phyloP scores from a whole-genome alignment of 2,113 vertebrate genomes.

The Amia ocellicauda region DNA sequence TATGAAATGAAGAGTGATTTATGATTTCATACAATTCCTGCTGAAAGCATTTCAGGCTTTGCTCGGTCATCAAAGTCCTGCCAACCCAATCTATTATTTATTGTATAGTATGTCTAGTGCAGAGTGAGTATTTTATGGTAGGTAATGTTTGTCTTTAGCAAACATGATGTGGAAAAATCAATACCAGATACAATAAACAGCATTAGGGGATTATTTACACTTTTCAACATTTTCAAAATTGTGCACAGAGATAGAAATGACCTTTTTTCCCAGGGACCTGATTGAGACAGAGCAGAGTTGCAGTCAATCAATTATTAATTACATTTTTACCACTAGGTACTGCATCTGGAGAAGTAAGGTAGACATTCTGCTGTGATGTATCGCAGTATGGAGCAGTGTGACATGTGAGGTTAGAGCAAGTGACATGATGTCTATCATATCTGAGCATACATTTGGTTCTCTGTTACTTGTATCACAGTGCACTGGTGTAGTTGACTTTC shows the following conservation, averaged over 20 bases:
- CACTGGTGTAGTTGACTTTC: neutral
- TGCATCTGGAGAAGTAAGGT: neutral
- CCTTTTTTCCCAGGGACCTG: slow-evolving; percentile 14
- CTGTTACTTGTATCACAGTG: no score
- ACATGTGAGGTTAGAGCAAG: neutral
- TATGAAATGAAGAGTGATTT: slow-evolving; percentile 81
- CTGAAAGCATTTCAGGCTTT: slow-evolving; percentile 76
- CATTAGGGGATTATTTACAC: slow-evolving; percentile 47
- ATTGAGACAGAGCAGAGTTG: slow-evolving; percentile 28
- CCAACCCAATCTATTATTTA: slow-evolving; percentile 77
- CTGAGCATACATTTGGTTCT: neutral
- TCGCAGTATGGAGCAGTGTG: neutral
- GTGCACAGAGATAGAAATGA: slow-evolving; percentile 29
- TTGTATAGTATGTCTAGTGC: slow-evolving; percentile 64
- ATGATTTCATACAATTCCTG: slow-evolving; percentile 79
- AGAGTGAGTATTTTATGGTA: slow-evolving; percentile 65
- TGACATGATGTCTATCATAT: neutral
- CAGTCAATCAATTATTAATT: slow-evolving; percentile 23
- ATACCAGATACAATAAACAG: slow-evolving; percentile 52
- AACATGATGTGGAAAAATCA: slow-evolving; percentile 62
- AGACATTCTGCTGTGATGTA: neutral
- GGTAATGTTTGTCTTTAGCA: slow-evolving; percentile 78
- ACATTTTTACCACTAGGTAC: slow-evolving; percentile 7
- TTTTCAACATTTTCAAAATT: slow-evolving; percentile 39
- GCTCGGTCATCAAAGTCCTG: slow-evolving; percentile 79